These are phyloP conservation scores for Crambe crambe DNA, from an alignment of 37 sponge, comb jelly and placozoan genomes.

Conservation along the genomic window DNA sequence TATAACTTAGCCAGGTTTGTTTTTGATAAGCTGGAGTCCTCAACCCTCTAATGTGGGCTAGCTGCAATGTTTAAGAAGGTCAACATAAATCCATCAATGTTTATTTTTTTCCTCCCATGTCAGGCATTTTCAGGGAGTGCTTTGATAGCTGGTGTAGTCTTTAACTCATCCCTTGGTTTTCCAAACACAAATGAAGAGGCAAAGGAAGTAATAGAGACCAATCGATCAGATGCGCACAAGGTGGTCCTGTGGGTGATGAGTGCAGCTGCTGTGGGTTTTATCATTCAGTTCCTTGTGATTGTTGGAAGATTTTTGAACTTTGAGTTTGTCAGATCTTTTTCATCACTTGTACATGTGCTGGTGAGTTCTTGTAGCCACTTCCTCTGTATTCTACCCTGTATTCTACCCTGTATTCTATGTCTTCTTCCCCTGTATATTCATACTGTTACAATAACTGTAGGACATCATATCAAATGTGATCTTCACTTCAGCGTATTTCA, in stretches of 20 bases:
- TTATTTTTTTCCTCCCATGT: neutral
- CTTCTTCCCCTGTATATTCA: too few relatives aligned
- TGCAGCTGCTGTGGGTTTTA: neutral
- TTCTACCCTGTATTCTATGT: too few relatives aligned
- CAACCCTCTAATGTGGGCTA: neutral
- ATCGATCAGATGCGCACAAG: neutral
- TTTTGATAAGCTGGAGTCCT: neutral
- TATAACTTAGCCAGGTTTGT: neutral
- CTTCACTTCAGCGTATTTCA: conserved; percentile 6
- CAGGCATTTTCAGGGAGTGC: neutral
- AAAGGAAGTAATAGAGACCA: neutral
- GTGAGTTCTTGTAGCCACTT: neutral
- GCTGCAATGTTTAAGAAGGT: neutral
- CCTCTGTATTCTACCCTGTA: neutral
- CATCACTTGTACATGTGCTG: neutral
- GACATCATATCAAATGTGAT: neutral
- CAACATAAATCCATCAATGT: too few relatives aligned
- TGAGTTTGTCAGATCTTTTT: neutral
- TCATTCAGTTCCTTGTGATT: neutral
- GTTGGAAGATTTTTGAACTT: neutral
- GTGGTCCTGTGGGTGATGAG: neutral
- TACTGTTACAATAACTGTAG: too few relatives aligned
- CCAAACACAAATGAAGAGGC: neutral
- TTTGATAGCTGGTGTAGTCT: neutral
- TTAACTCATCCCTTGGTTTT: neutral